Percentiles rank a stretch among this genome's conserved stretches.
phyloP scores from a whole-genome alignment of 1,140 invertebrate genomes.

The Magallana gigas region DNA sequence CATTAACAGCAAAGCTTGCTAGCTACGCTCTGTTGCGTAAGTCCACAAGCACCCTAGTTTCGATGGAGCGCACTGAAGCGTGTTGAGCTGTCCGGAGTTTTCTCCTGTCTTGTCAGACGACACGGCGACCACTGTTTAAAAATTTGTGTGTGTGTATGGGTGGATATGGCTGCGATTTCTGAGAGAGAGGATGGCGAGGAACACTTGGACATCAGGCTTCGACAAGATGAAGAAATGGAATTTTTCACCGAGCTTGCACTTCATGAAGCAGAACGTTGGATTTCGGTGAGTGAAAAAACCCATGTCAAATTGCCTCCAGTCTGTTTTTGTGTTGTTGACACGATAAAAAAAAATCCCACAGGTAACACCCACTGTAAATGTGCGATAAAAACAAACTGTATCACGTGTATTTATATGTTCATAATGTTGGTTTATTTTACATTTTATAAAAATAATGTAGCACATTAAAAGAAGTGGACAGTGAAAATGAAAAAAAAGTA shows the following conservation, averaged over 20 bases:
- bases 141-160: conserved; percentile 15
- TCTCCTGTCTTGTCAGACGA: background rate
- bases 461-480: too few species aligned
- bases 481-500: too few species aligned
- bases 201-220: conserved; percentile 62
- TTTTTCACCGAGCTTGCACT: conserved; percentile 77
- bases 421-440: too few species aligned
- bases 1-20: background rate
- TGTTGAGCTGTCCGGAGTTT: conserved; percentile 21
- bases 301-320: conserved; percentile 28
- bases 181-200: conserved; percentile 52
- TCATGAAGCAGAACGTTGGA: conserved; percentile 77
- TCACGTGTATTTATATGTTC: too few species aligned
- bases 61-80: conserved; percentile 24
- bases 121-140: background rate
- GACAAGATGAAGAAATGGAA: conserved; percentile 75
- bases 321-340: conserved; percentile 35
- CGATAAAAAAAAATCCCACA: background rate
- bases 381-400: background rate
- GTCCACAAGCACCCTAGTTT: conserved; percentile 27
- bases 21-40: conserved; percentile 7
- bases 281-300: conserved; percentile 68
- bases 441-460: too few species aligned
- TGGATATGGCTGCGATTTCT: background rate
- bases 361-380: background rate